Evolutionary conservation across 2,888 invertebrate genomes (phyloP), one percentile per base, ranked within the genome.

Genomic region (Hedya salicella): DNA sequence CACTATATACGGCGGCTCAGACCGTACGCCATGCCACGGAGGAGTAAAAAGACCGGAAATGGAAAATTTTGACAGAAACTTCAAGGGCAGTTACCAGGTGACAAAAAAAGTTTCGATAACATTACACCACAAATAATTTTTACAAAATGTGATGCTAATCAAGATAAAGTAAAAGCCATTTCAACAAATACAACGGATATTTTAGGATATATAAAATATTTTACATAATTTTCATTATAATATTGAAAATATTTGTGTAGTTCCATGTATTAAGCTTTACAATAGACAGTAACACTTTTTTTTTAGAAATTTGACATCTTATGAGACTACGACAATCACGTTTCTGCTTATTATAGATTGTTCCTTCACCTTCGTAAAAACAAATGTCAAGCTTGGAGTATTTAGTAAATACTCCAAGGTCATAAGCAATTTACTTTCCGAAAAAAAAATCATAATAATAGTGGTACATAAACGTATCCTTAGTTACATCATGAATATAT

Each of bases 11-110:
- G 89, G 88, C 78, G 88, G 87, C 81, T 82, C 73, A 85, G 83
- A 91, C 90, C 89, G 89, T 91, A 91, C 91, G 91, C 92, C 92
- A 92, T 92, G 92, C 92, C 92, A 92, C 92, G 92, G 86, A 91
- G 91, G 85, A 90, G 77, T 91, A 80, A 91, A 92, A 92, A 89
- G 92, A 89, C 91, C 91, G 92, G 91, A 93, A 87, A 78, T 71
- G 72, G 68, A 74, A 77, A 72, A 71, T 73, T 82, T 76, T 89
- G 88, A 87, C 89, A 89, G 72, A 72, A 71, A 42, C 50, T 57
- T 36, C 71, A 75, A 78, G 70, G 80, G 67, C 80, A 75, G 75
- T 89, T 87, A 83, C 91, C 83, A 91, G 78, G 9, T 13, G 16
- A 62, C 74, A 79, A 82, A 71, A 77, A 68, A 19, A 40, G 30